phyloP scores from a whole-genome alignment of 1,140 invertebrate genomes.

The Bombus consobrinus region DNA sequence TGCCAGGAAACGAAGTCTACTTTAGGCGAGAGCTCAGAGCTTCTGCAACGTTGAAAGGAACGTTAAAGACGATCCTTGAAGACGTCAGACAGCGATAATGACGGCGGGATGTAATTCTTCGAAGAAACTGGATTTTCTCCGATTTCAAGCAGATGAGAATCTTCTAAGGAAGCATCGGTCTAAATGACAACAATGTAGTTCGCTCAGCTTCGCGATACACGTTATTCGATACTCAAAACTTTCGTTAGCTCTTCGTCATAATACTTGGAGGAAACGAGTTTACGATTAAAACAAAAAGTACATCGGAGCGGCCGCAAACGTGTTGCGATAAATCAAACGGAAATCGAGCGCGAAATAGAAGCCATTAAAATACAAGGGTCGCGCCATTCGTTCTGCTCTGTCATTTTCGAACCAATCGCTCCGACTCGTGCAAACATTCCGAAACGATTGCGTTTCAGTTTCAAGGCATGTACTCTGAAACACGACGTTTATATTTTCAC shows the following conservation, averaged over 20 bases:
- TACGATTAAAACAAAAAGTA: background rate
- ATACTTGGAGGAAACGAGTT: background rate
- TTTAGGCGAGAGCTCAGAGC: background rate
- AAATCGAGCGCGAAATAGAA: constrained; percentile 26
- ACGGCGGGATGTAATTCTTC: background rate
- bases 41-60: background rate
- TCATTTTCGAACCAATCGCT: constrained; percentile 24
- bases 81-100: background rate
- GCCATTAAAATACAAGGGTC: constrained; percentile 21
- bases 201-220: background rate
- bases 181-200: background rate
- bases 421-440: background rate
- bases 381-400: constrained; percentile 12
- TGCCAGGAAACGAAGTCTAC: background rate
- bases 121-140: background rate
- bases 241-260: background rate
- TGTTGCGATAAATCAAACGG: constrained; percentile 27
- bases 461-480: background rate
- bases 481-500: background rate
- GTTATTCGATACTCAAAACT: background rate
- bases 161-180: background rate
- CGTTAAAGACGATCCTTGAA: background rate
- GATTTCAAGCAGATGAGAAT: background rate
- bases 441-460: constrained; percentile 5
- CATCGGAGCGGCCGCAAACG: background rate